These are phyloP conservation scores for Microtus pennsylvanicus DNA, from an alignment of 2,113 vertebrate genomes.

Conservation along the genomic window DNA sequence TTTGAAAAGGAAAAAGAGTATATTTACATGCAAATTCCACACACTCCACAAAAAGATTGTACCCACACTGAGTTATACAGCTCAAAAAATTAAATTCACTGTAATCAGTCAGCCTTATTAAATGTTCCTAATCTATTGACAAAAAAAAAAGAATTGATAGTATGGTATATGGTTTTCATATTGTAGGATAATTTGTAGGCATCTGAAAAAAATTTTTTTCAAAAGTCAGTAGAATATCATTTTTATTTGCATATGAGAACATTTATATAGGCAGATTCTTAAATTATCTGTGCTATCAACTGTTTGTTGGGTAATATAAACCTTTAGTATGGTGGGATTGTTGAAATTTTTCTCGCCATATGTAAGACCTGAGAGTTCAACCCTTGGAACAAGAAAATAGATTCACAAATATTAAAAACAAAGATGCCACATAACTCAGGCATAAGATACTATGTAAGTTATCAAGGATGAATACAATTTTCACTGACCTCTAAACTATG, in stretches of 20 bases:
- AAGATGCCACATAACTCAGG: background rate
- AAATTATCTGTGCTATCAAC: background rate
- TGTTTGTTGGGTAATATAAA: background rate
- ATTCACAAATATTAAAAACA: slow-evolving; percentile 5
- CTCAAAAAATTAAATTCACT: background rate
- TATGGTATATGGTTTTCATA: background rate
- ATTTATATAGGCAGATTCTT: background rate
- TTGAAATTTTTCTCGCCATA: background rate
- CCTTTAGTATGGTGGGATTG: background rate
- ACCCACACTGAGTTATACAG: background rate
- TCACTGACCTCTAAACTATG: background rate
- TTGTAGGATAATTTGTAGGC: background rate
- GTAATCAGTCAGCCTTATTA: background rate
- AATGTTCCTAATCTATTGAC: background rate
- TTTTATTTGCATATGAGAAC: background rate
- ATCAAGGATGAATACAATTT: background rate
- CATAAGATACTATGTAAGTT: background rate
- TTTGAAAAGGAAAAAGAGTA: too few species aligned
- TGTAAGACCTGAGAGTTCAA: background rate
- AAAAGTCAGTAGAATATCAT: background rate
- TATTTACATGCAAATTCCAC: too few species aligned
- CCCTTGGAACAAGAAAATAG: background rate
- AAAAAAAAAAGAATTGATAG: background rate
- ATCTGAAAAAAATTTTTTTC: background rate
- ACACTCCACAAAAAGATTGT: background rate